phyloP scores from a whole-genome alignment of 1,140 invertebrate species.

The Ips nitidus region DNA sequence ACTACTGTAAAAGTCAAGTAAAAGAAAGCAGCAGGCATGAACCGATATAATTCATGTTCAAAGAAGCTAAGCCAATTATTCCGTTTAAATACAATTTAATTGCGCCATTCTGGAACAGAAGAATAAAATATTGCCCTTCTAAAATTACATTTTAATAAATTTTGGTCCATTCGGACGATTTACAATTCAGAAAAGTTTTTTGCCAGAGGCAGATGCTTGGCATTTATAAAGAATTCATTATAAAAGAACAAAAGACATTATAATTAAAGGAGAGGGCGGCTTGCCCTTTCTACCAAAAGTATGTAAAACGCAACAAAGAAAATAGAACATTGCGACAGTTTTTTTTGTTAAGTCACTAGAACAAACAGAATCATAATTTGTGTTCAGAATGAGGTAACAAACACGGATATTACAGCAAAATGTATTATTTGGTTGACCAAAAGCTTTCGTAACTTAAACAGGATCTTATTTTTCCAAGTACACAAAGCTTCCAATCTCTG shows the following conservation, averaged over 20 bases:
- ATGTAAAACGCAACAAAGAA: no score
- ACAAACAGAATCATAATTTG: background rate
- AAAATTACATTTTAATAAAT: background rate
- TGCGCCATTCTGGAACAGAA: no score
- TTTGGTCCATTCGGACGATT: background rate
- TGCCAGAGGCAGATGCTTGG: background rate
- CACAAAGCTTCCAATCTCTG: background rate
- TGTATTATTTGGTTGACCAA: conserved; percentile 1
- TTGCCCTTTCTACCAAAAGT: background rate
- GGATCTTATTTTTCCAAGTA: conserved; percentile 5
- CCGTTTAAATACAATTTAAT: no score
- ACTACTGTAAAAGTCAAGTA: no score
- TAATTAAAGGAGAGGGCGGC: background rate
- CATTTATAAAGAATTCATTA: background rate
- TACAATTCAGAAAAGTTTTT: conserved; percentile 2
- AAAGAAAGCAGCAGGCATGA: no score
- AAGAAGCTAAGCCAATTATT: no score
- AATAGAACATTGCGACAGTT: no score
- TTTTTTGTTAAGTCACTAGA: background rate
- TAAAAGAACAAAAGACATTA: conserved; percentile 2
- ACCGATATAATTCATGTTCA: no score
- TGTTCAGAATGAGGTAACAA: background rate
- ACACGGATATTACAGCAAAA: background rate
- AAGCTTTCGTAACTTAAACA: conserved; percentile 1
- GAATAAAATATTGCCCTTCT: no score